These are phyloP conservation scores for Chaetodon trifasciatus DNA, from an alignment of 2,797 vertebrate species.

Conservation along the genomic window DNA sequence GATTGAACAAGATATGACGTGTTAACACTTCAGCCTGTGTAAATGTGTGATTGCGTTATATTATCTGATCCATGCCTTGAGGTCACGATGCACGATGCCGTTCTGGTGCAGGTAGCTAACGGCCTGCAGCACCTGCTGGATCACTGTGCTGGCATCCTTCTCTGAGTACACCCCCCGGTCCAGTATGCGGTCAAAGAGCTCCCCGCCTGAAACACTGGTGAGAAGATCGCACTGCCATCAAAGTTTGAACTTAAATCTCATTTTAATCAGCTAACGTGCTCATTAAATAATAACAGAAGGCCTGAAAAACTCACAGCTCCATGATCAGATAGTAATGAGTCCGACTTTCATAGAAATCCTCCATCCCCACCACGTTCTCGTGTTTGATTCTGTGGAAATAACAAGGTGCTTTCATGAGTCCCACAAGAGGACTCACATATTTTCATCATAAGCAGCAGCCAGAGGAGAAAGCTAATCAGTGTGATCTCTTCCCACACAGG, in stretches of 20 bases:
- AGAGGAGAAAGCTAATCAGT: fast-evolving
- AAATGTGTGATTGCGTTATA: not conserved
- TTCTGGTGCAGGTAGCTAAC: slow-evolving; percentile 94
- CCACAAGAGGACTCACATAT: not conserved
- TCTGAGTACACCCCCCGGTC: slow-evolving; percentile 97
- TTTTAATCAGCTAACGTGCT: not conserved
- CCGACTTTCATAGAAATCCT: slow-evolving; percentile 95
- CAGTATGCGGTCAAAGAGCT: slow-evolving; percentile 98
- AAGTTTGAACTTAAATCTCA: fast-evolving
- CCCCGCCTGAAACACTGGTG: slow-evolving; percentile 93
- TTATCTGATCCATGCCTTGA: slow-evolving; percentile 87
- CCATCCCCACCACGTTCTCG: slow-evolving; percentile 94
- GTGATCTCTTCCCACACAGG: not conserved
- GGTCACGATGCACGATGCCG: slow-evolving; percentile 93
- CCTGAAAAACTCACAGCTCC: slow-evolving; percentile 92
- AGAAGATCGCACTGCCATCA: not conserved
- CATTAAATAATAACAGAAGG: not conserved
- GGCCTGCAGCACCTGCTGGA: slow-evolving; percentile 94
- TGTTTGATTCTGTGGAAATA: slow-evolving; percentile 91
- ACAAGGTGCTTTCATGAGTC: not conserved
- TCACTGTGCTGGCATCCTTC: slow-evolving; percentile 95
- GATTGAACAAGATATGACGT: no score
- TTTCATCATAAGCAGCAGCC: not conserved
- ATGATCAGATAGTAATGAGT: slow-evolving; percentile 97
- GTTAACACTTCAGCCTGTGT: not conserved